phyloP scores from a whole-genome alignment of 2,113 vertebrate genomes.

The Alethe castanea region DNA sequence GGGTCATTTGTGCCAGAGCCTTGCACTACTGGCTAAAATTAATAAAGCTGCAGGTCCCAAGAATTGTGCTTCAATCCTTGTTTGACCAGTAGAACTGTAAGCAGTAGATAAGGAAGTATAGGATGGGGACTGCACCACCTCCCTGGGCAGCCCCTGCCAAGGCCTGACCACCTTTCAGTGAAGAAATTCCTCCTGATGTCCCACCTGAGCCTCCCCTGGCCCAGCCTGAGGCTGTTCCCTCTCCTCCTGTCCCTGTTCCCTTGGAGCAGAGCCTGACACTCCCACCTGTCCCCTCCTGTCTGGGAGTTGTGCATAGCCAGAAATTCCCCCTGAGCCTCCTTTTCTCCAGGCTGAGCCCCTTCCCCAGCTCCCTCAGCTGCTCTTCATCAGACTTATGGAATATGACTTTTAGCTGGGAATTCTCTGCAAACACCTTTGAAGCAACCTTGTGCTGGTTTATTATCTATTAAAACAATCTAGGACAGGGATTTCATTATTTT shows the following conservation, averaged over 20 bases:
- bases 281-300: neutral
- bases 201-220: accelerated
- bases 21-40: neutral
- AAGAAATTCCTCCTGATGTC: neutral
- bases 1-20: neutral
- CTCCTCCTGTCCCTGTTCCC: neutral
- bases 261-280: neutral
- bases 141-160: neutral
- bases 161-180: neutral
- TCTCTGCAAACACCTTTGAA: too few relatives aligned
- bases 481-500: too few relatives aligned
- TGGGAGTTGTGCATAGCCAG: neutral
- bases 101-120: neutral
- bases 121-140: neutral
- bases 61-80: neutral
- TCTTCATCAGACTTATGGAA: too few relatives aligned
- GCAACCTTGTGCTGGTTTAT: too few relatives aligned
- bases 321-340: neutral
- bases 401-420: too few relatives aligned
- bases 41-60: neutral
- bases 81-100: neutral
- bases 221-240: accelerated
- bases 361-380: too few relatives aligned
- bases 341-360: neutral
- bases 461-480: too few relatives aligned